Evolutionary conservation across 2,113 vertebrate genomes (phyloP), one percentile per base, ranked within the genome.

Genomic region (Bathybates hornii): DNA sequence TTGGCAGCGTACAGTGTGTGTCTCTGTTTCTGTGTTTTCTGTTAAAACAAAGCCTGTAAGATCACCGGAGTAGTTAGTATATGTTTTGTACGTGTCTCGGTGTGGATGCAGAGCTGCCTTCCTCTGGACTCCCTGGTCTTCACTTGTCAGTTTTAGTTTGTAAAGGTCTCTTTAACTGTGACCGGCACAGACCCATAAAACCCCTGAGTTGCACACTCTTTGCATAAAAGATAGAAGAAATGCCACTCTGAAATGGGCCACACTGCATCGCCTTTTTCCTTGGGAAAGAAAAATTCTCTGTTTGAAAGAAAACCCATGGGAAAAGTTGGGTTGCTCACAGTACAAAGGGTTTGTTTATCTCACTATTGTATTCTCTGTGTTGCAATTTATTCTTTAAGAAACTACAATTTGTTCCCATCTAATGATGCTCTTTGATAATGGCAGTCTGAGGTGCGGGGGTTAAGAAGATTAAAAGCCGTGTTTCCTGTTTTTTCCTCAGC

Each of bases 401-500:
- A 54, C 82, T 29, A 21, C 83, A 78, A 81, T 92, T 89, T 90
- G 84, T 81, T 91, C 81, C 82, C 48, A 34, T 86, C 79, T 91
- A 88, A 92, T 81, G 89, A 93, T 89, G 80, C 53, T 4, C 83
- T 84, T 87, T 91, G 87, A 91, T 91, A 82, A 89, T 76, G n/a
- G 80, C 82, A n/a, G 83, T 36, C 71, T n/a, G 9, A 57, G 82
- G 48, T 56, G 53, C 10, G 2, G 52, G 71, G 85, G 89, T 89
- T 80, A 87, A 87, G 53, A 45, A 82, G 79, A 89, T 90, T 92
- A 83, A 92, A 89, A 84, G 36, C 61, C 5, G 10, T 53, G 16
- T 84, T 84, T 87, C 92, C 91, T 66, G 56, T 93, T 95, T 66
- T n/a, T 82, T 91, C 95, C 94, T 38, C 94, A 99, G 99, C 81